Evolutionary conservation across 2,113 vertebrate genomes (phyloP).

Genomic region (Osmerus eperlanus): DNA sequence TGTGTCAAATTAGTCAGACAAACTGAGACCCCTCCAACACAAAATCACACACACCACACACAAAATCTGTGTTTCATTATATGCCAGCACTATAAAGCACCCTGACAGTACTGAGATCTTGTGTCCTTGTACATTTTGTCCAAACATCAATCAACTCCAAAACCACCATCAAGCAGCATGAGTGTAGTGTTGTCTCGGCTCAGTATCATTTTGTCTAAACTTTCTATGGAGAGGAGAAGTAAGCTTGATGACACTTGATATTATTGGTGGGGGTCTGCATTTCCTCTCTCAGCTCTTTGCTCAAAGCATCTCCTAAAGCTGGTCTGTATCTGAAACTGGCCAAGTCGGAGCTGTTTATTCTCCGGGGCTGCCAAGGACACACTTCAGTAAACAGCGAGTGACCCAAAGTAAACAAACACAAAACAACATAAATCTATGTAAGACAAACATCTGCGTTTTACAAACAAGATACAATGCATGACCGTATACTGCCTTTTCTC

Average conservation of each 20-base stretch:
- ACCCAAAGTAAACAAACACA: slow-evolving; percentile 47
- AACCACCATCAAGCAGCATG: slow-evolving; percentile 25
- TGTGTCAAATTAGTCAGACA: slow-evolving; percentile 52
- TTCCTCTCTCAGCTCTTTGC: neutral
- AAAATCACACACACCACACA: slow-evolving; percentile 23
- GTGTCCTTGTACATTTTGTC: slow-evolving; percentile 42
- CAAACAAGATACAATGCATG: slow-evolving; percentile 39
- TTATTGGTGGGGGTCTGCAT: neutral
- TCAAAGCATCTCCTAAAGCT: neutral
- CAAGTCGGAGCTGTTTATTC: slow-evolving; percentile 21
- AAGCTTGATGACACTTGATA: neutral
- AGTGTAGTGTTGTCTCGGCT: neutral
- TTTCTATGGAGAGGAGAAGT: neutral
- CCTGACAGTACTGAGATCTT: slow-evolving; percentile 31
- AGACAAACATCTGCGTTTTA: slow-evolving; percentile 63
- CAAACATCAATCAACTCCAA: slow-evolving; percentile 37
- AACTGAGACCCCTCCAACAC: slow-evolving; percentile 33
- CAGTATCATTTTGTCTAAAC: no score
- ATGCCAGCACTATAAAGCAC: slow-evolving; percentile 12
- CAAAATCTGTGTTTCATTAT: neutral
- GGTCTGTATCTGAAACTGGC: neutral
- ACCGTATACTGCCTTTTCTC: slow-evolving; percentile 14
- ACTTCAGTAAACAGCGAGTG: slow-evolving; percentile 32
- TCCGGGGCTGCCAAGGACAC: slow-evolving; percentile 23
- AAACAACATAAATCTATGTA: slow-evolving; percentile 5